These are phyloP conservation scores for Idaea biselata DNA, from an alignment of 2,888 invertebrate species.

Conservation along the genomic window DNA sequence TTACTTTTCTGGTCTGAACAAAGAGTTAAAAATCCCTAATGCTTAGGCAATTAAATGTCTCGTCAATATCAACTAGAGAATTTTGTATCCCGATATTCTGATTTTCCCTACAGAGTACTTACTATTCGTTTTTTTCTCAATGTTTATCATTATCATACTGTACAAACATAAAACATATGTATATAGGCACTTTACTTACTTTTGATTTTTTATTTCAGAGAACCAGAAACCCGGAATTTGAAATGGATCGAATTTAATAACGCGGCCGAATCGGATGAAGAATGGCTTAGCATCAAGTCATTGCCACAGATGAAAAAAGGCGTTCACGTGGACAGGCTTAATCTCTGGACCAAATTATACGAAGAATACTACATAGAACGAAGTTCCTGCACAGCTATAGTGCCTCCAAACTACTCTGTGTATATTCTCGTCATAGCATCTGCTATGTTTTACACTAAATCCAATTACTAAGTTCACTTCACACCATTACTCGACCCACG, in stretches of 20 bases:
- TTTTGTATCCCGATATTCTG: too few relatives aligned
- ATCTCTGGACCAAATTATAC: conserved; percentile 58
- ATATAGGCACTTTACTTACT: background rate
- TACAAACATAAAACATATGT: background rate
- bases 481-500: conserved; percentile 14
- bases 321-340: conserved; percentile 46
- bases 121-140: too few relatives aligned
- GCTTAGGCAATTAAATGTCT: background rate
- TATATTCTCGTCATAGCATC: conserved; percentile 27
- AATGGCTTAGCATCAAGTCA: conserved; percentile 48
- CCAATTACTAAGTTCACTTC: conserved; percentile 22
- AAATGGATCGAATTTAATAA: conserved; percentile 43
- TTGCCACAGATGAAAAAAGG: conserved; percentile 34
- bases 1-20: background rate
- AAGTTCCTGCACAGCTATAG: conserved; percentile 24
- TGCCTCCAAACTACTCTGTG: conserved; percentile 23
- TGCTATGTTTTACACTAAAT: conserved; percentile 24
- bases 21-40: background rate
- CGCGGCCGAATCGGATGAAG: conserved; percentile 38
- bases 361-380: conserved; percentile 53
- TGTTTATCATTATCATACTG: too few relatives aligned
- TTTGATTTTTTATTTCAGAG: conserved; percentile 38
- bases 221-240: conserved; percentile 39
- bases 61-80: background rate
- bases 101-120: too few relatives aligned